Evolutionary conservation across 2,888 invertebrate genomes (phyloP).

Genomic region (Trissonchulus latispiculum): DNA sequence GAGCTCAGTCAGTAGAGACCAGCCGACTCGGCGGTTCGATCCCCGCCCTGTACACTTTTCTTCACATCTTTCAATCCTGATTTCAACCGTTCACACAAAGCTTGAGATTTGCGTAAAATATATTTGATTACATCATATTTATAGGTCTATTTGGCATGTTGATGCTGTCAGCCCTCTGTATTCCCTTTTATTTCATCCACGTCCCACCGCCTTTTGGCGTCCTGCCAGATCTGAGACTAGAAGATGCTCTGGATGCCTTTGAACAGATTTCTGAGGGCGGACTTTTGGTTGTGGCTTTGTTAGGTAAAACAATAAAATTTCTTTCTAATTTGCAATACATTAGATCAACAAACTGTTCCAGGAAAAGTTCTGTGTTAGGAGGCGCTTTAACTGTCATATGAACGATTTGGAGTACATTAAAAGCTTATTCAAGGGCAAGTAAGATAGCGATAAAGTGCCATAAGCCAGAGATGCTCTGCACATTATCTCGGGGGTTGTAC

Average conservation of each 20-base stretch:
- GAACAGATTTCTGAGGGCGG: constrained; percentile 63
- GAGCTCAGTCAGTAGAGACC: background rate
- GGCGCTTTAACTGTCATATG: too few relatives aligned
- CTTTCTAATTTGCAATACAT: too few relatives aligned
- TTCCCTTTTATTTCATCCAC: constrained; percentile 68
- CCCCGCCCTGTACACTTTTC: too few relatives aligned
- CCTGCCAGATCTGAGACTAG: constrained; percentile 58
- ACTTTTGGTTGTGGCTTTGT: constrained; percentile 56
- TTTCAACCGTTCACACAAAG: background rate
- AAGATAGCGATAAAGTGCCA: too few relatives aligned
- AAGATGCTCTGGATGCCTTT: constrained; percentile 74
- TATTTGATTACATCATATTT: constrained; percentile 21
- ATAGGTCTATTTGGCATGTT: constrained; percentile 59
- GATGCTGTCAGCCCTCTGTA: constrained; percentile 55
- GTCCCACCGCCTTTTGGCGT: constrained; percentile 65
- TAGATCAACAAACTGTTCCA: too few relatives aligned
- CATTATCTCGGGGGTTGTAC: too few relatives aligned
- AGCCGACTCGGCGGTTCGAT: too few relatives aligned
- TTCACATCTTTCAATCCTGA: too few relatives aligned
- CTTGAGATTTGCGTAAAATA: background rate
- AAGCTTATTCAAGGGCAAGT: too few relatives aligned
- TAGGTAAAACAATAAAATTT: constrained; percentile 54
- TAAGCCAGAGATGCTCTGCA: too few relatives aligned
- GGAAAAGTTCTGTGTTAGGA: too few relatives aligned
- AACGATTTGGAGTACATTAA: too few relatives aligned